Evolutionary conservation across 2,888 invertebrate genomes (phyloP).

Genomic region (Euplagia quadripunctaria): DNA sequence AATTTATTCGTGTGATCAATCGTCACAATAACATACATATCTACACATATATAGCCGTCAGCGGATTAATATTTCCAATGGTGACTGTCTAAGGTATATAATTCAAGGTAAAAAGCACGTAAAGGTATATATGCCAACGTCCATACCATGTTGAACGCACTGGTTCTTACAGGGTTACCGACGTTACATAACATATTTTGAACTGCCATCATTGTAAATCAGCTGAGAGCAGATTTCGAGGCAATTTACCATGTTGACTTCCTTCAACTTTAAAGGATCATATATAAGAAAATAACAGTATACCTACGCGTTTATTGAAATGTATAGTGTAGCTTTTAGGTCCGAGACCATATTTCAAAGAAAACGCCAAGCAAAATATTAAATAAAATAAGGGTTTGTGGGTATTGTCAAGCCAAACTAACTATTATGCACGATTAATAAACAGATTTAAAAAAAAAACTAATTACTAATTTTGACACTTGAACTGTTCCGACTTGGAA

Average conservation of each 20-base stretch:
- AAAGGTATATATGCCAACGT: neutral
- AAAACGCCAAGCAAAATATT: neutral
- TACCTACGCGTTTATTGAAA: no score
- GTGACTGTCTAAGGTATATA: neutral
- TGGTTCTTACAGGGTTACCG: neutral
- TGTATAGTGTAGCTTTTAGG: neutral
- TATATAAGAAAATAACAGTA: no score
- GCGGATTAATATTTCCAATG: neutral
- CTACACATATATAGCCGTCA: neutral
- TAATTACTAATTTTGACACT: neutral
- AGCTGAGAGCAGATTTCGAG: neutral
- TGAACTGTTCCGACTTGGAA: neutral
- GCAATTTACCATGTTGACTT: no score
- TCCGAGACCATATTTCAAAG: neutral
- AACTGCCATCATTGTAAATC: neutral
- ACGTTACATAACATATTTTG: neutral
- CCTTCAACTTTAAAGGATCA: no score
- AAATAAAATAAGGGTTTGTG: neutral
- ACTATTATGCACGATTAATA: no score
- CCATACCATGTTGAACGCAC: neutral
- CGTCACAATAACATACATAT: conserved; percentile 28
- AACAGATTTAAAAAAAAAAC: neutral
- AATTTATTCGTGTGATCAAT: conserved; percentile 32
- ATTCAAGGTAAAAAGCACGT: neutral
- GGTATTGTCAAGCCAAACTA: neutral